Base-by-base conservation (phyloP, 1,140 invertebrate species). In the Kradibia gibbosae region DNA sequence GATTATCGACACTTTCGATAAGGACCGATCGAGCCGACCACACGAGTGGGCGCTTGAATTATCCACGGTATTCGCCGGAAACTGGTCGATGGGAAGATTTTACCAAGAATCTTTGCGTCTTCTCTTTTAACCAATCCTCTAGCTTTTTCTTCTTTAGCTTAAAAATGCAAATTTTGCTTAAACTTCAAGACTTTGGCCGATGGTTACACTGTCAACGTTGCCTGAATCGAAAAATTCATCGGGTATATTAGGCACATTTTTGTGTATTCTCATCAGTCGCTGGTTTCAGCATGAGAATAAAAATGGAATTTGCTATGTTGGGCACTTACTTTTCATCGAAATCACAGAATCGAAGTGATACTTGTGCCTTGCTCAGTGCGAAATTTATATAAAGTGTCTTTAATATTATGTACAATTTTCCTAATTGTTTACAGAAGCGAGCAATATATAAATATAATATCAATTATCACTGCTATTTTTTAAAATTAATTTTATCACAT, bases 1-100 rank as follows among this genome's bases (percentile, higher is more conserved):
- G 39, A 36, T 74, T 57, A 57, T 39, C 72, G 72, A 36, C 57
- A 74, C 72, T 42, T 57, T 60, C 25, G 17, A 31, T 15, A 11
- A 36, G 45, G 42, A 55, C n/a, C 34, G 55, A 55, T 50, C 22
- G 5, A 73, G 39, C 11, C 48, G n/a, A n/a, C n/a, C n/a, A n/a
- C n/a, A n/a, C n/a, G n/a, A n/a, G n/a, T n/a, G n/a, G n/a, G n/a
- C n/a, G n/a, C n/a, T n/a, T n/a, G n/a, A n/a, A n/a, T n/a, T n/a
- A n/a, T n/a, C n/a, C n/a, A n/a, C n/a, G n/a, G n/a, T n/a, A n/a
- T n/a, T n/a, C n/a, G n/a, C n/a, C n/a, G n/a, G n/a, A n/a, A n/a
- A n/a, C n/a, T n/a, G n/a, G n/a, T n/a, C n/a, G n/a, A n/a, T n/a
- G n/a, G n/a, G n/a, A 48, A 48, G 17, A 48, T 17, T 17, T 48